phyloP scores from a whole-genome alignment of 2,888 invertebrate species.

The Brenthis daphne region DNA sequence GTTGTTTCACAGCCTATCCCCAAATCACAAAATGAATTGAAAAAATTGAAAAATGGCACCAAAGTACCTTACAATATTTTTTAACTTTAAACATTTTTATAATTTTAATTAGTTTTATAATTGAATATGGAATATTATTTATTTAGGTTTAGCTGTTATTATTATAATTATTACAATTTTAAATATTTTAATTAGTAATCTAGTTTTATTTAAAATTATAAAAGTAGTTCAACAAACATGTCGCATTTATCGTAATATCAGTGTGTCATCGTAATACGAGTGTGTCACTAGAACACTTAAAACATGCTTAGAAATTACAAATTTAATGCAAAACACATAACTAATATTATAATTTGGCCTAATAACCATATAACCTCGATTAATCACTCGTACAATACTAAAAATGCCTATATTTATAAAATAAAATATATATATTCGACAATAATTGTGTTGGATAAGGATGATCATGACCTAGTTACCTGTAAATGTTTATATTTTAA shows the following conservation, averaged over 20 bases:
- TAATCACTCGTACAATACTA: slow-evolving; percentile 17
- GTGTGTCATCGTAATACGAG: slow-evolving; percentile 20
- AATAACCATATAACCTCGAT: slow-evolving; percentile 34
- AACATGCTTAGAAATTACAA: slow-evolving; percentile 4
- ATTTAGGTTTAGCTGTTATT: no score
- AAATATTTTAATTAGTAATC: no score
- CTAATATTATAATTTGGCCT: slow-evolving; percentile 21
- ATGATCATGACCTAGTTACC: slow-evolving; percentile 12
- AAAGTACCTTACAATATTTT: no score
- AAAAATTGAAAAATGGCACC: no score
- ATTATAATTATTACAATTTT: no score
- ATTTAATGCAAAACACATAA: slow-evolving; percentile 20
- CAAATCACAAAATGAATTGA: no score
- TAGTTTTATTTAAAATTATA: not conserved
- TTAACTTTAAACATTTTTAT: no score
- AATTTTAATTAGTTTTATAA: no score
- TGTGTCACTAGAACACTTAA: slow-evolving; percentile 27
- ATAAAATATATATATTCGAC: slow-evolving; percentile 9
- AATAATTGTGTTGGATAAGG: slow-evolving; percentile 10
- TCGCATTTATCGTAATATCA: slow-evolving; percentile 11
- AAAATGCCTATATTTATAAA: not conserved
- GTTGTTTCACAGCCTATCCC: no score
- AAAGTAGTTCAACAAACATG: slow-evolving; percentile 15
- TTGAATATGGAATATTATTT: no score
- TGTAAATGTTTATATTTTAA: not conserved